Conservation (phyloP, 1,140 invertebrate genomes). For the Solen grandis region DNA sequence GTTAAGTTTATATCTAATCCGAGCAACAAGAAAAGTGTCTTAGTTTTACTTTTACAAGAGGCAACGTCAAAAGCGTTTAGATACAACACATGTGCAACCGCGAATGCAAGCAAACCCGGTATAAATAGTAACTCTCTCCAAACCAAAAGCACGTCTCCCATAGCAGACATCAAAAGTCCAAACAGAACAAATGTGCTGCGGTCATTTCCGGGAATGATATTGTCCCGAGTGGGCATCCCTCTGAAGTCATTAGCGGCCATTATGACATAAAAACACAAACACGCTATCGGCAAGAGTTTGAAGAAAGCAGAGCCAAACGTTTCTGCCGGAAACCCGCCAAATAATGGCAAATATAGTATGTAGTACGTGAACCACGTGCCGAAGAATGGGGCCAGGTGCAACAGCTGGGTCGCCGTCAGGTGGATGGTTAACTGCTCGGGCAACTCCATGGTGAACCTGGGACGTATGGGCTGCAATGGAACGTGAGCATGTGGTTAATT, state of each 20-base stretch:
- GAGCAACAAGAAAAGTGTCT: constrained; percentile 46
- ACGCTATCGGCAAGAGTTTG: constrained; percentile 57
- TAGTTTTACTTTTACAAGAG: constrained; percentile 7
- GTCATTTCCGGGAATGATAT: constrained; percentile 31
- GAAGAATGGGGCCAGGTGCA: constrained; percentile 51
- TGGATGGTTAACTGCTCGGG: constrained; percentile 11
- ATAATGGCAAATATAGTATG: constrained; percentile 39
- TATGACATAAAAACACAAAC: constrained; percentile 37
- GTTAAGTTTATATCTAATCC: constrained; percentile 46
- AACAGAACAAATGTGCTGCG: constrained; percentile 14
- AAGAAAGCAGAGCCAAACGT: constrained; percentile 45
- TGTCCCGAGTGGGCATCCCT: neutral
- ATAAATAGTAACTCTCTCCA: constrained; percentile 60
- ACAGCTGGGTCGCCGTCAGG: constrained; percentile 16
- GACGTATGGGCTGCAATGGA: no score
- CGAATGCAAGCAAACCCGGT: constrained; percentile 59
- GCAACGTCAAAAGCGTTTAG: constrained; percentile 38
- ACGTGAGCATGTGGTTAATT: no score
- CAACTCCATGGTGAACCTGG: constrained; percentile 24
- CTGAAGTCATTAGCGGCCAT: constrained; percentile 26
- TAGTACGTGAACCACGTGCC: constrained; percentile 52
- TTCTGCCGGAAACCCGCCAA: constrained; percentile 46
- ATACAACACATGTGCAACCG: constrained; percentile 60
- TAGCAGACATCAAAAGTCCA: constrained; percentile 52
- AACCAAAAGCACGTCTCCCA: constrained; percentile 60